These are phyloP conservation scores for Tinea pellionella DNA, from an alignment of 2,888 invertebrate species.

Conservation along the genomic window DNA sequence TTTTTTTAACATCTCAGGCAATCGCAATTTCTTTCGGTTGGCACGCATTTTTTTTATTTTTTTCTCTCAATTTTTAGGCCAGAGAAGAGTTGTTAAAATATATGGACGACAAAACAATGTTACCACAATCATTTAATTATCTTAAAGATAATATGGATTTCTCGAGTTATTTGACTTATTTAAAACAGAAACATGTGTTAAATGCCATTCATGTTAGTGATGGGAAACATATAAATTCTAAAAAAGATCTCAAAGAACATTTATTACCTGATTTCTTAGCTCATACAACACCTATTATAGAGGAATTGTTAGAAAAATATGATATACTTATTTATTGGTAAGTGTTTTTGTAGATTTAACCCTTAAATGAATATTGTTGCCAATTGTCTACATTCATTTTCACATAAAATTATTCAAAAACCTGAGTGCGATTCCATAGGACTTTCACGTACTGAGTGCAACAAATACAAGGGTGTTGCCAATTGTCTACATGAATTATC, in stretches of 20 bases:
- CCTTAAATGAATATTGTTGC: no score
- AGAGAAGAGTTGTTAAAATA: background rate
- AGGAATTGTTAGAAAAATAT: slow-evolving; percentile 70
- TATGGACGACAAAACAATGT: slow-evolving; percentile 26
- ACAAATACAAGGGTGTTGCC: no score
- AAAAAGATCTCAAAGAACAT: slow-evolving; percentile 27
- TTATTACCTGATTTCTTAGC: slow-evolving; percentile 75
- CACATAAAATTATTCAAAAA: no score
- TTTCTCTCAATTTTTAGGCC: background rate
- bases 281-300: slow-evolving; percentile 71
- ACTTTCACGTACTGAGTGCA: no score
- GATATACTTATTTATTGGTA: slow-evolving; percentile 75
- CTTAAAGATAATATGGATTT: slow-evolving; percentile 19
- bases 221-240: background rate
- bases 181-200: slow-evolving; percentile 18
- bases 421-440: no score
- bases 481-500: no score
- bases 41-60: no score
- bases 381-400: no score
- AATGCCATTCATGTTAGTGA: slow-evolving; percentile 30
- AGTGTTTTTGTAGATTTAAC: slow-evolving; percentile 20
- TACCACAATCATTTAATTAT: slow-evolving; percentile 34
- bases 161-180: slow-evolving; percentile 25
- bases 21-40: no score
- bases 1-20: no score